Base-by-base conservation (phyloP, 2,113 vertebrate species). In the Psammodynastes pulverulentus region DNA sequence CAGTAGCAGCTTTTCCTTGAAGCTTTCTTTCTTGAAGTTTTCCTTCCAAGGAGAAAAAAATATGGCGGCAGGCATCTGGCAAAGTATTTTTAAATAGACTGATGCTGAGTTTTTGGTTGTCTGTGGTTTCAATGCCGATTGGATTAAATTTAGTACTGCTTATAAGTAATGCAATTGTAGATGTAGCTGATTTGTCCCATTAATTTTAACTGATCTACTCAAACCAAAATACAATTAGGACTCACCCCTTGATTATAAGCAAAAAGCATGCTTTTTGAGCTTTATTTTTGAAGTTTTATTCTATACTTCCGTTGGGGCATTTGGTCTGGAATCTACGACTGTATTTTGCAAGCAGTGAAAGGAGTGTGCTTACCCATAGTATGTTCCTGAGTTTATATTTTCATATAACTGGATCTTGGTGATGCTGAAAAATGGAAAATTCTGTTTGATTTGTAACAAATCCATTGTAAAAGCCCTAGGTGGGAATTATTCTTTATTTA, bases 391-490 rank as follows among this genome's bases (percentile, higher is more conserved):
- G 72, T 39, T 58, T 87, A 46, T 8, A 26, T 85, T 90, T 84
- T 95, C 92, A 88, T 89, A 43, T 95, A 96, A 95, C 95, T 96
- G 95, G 95, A 95, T 95, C 95, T 89, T 94, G 91, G 84, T 91
- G 87, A 95, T 92, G 90, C 48, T 95, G 93, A 91, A 93, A 93
- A 91, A 88, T 89, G 89, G 87, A 92, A 88, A 94, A 93, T 86
- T 52, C 58, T 91, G 67, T 84, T 91, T 91, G 92, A 91, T 91
- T 91, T 93, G 90, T 91, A 93, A 91, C 86, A 91, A 93, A 93
- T 93, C 90, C 87, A 46, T 89, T 67, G 45, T 62, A 45, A 49
- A 88, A 45, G 12, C 52, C 67, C 34, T 89, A 34, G 45, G 51
- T 51, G 48, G 87, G 89, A 54, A 45, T 52, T 54, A 23, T 34